Conservation (phyloP, 2,113 vertebrate species). For the Actinemys pallida region DNA sequence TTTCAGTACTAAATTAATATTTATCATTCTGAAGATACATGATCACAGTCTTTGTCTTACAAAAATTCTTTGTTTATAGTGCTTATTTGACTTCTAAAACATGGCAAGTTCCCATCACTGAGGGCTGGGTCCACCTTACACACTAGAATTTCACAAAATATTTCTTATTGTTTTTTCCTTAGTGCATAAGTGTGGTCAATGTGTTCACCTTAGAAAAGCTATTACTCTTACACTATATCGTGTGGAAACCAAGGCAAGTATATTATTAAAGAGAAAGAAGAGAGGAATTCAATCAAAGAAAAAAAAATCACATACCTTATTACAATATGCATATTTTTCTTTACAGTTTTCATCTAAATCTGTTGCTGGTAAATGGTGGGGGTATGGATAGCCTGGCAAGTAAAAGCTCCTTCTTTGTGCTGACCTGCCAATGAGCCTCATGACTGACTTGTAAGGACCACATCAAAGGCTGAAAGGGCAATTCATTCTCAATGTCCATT, state of each 20-base stretch:
- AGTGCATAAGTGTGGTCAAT: background rate
- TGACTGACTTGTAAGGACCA: background rate
- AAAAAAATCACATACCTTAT: background rate
- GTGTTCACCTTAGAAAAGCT: background rate
- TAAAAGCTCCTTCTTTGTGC: background rate
- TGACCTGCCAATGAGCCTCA: background rate
- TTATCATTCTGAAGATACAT: background rate
- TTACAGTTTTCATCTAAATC: background rate
- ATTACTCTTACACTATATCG: background rate
- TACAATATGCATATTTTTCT: background rate
- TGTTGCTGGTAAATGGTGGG: background rate
- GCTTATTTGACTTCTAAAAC: background rate
- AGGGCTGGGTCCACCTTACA: background rate
- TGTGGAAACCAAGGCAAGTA: background rate
- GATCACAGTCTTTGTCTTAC: background rate
- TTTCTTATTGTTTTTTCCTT: background rate
- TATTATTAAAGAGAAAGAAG: background rate
- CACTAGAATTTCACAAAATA: background rate
- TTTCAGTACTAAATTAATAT: background rate
- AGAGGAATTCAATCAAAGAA: background rate
- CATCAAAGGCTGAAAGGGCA: background rate
- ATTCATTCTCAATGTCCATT: background rate
- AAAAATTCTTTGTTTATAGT: background rate
- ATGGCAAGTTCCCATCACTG: background rate
- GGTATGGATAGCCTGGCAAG: rapidly evolving